These are phyloP conservation scores for Sebastes taczanowskii DNA, from an alignment of 2,797 vertebrate genomes.

Conservation along the genomic window DNA sequence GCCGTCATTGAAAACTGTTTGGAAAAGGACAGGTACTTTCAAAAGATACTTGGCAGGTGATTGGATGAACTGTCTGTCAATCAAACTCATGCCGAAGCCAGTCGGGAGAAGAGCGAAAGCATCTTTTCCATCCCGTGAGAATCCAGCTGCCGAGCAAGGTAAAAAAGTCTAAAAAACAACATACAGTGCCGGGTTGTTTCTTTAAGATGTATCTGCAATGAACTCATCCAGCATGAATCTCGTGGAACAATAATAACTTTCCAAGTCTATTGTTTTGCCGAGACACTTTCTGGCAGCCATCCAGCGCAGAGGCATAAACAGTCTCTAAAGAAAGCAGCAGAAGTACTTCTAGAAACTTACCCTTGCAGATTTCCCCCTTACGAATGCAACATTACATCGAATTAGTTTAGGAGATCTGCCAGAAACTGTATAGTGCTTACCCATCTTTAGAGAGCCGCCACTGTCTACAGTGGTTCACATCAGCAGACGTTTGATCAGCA, in stretches of 20 bases:
- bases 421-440: slow-evolving; percentile 6
- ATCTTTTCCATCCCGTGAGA: background rate
- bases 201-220: background rate
- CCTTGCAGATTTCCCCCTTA: slow-evolving; percentile 10
- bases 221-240: background rate
- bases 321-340: slow-evolving; percentile 10
- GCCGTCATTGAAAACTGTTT: background rate
- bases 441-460: slow-evolving; percentile 13
- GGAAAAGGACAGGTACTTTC: no score
- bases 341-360: slow-evolving; percentile 9
- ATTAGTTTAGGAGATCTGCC: slow-evolving; percentile 22
- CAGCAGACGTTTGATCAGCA: slow-evolving; percentile 52
- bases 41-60: background rate
- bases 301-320: background rate
- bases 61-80: background rate
- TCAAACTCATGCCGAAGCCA: no score
- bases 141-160: background rate
- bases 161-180: background rate
- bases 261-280: slow-evolving; percentile 3
- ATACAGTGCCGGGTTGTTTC: background rate
- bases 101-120: no score
- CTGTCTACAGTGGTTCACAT: slow-evolving; percentile 19
- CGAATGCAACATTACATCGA: slow-evolving; percentile 11
- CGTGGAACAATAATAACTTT: background rate
- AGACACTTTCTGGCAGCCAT: slow-evolving; percentile 15